Evolutionary conservation across 2,113 vertebrate genomes (phyloP).

Genomic region (Mesitornis unicolor): DNA sequence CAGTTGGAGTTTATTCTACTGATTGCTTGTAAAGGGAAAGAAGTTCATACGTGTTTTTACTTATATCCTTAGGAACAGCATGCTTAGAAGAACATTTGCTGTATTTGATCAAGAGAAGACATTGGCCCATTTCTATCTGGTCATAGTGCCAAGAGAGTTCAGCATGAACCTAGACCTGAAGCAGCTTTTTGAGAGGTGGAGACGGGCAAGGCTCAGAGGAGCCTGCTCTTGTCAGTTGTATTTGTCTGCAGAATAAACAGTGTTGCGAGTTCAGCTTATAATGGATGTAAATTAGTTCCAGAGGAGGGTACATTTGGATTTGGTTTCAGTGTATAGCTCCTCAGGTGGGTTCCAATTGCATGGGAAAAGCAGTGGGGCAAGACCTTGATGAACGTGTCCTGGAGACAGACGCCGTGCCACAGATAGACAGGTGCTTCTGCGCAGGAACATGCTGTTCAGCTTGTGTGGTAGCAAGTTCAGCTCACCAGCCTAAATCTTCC

Average conservation of each 20-base stretch:
- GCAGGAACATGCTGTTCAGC: rapidly evolving
- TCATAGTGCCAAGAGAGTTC: rapidly evolving
- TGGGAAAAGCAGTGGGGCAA: background rate
- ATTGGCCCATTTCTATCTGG: background rate
- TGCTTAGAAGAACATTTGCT: background rate
- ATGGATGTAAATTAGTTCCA: background rate
- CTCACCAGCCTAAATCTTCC: background rate
- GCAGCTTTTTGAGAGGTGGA: background rate
- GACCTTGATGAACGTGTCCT: background rate
- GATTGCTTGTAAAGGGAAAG: rapidly evolving
- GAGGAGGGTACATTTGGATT: background rate
- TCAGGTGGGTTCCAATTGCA: background rate
- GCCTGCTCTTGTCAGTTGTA: background rate
- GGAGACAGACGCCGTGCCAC: rapidly evolving
- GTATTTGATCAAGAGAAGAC: background rate
- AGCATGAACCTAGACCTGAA: background rate
- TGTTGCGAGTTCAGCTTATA: background rate
- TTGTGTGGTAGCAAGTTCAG: background rate
- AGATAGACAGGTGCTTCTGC: rapidly evolving
- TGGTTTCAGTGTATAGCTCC: background rate
- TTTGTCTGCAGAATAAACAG: background rate
- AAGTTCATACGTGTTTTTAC: background rate
- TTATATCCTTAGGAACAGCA: background rate
- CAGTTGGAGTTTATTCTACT: background rate
- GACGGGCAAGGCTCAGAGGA: background rate